Evolutionary conservation across 1,140 invertebrate species (phyloP).

Genomic region (Brachionus manjavacas): DNA sequence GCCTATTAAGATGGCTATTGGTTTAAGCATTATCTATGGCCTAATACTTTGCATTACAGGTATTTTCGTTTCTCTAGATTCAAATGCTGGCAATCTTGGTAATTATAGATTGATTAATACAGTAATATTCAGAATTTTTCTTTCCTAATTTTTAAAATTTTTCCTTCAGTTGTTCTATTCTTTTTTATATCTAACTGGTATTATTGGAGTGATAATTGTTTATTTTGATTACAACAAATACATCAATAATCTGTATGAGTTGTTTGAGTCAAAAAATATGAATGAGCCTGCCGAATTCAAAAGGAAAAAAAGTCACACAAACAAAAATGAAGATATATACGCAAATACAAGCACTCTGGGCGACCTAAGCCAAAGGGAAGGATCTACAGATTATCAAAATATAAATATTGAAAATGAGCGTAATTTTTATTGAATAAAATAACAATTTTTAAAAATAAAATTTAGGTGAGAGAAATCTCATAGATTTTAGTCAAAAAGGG

Average conservation of each 20-base stretch:
- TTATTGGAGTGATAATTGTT: background rate
- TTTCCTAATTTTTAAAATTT: background rate
- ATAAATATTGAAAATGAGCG: background rate
- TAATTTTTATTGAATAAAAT: background rate
- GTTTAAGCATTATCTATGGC: constrained; percentile 29
- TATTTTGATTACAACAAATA: constrained; percentile 5
- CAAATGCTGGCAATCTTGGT: constrained; percentile 16
- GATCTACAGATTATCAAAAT: background rate
- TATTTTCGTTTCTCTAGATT: constrained; percentile 18
- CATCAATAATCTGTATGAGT: background rate
- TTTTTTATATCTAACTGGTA: background rate
- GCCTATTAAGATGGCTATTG: background rate
- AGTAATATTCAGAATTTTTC: background rate
- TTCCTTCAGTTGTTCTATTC: background rate
- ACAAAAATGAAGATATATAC: background rate
- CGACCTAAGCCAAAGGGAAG: background rate
- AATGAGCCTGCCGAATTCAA: background rate
- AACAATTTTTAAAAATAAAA: background rate
- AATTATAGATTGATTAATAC: constrained; percentile 2
- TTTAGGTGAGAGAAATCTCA: background rate
- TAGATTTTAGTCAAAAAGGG: background rate
- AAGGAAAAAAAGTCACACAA: constrained; percentile 9
- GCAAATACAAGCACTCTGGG: background rate
- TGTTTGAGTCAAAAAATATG: background rate
- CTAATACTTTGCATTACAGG: background rate